Conservation (phyloP, 2,888 invertebrate species). For the Heliconius sara region DNA sequence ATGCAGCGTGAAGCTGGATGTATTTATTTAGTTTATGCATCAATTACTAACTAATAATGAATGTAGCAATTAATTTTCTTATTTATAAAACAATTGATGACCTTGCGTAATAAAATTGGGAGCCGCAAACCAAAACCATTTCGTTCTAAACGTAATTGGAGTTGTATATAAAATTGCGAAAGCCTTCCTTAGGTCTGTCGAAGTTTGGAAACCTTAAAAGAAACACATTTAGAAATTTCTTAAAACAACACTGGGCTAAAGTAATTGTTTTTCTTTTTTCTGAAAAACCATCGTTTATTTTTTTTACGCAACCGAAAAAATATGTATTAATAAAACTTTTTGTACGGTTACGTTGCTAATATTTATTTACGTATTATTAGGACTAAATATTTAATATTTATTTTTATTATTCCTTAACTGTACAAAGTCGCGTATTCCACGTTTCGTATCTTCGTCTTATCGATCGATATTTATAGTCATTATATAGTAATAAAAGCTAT, state of each 20-base stretch:
- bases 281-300: not conserved
- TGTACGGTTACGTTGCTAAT: not conserved
- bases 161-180: conserved; percentile 60
- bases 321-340: not conserved
- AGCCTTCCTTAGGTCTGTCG: conserved; percentile 63
- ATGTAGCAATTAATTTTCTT: conserved; percentile 13
- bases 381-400: not conserved
- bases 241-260: conserved; percentile 6
- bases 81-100: not conserved
- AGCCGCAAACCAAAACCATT: conserved; percentile 38
- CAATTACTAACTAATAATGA: not conserved
- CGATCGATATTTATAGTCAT: too few species aligned
- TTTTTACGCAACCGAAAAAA: not conserved
- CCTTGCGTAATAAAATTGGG: conserved; percentile 37
- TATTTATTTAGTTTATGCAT: not conserved
- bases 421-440: too few species aligned
- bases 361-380: too few species aligned
- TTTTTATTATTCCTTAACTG: too few species aligned
- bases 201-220: conserved; percentile 73
- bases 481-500: not conserved
- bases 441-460: too few species aligned
- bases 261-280: conserved; percentile 29
- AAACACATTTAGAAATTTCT: conserved; percentile 61
- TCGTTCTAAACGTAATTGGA: conserved; percentile 50
- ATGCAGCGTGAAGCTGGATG: too few species aligned